Conservation (phyloP, 2,888 invertebrate genomes). For the Leptopterna dolabrata region DNA sequence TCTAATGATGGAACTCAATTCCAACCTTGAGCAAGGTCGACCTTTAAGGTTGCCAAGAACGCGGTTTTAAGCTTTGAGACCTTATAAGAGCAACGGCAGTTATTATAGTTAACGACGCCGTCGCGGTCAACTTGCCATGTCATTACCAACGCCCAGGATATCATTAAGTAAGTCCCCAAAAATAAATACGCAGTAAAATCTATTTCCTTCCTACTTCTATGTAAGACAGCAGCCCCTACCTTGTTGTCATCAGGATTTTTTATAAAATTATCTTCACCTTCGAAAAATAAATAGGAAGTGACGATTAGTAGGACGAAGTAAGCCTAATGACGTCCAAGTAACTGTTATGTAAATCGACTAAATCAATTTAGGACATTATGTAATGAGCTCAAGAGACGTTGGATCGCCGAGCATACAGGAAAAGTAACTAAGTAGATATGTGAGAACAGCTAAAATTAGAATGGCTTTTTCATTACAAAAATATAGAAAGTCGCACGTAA, state of each 20-base stretch:
- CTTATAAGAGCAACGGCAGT: neutral
- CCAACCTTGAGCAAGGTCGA: neutral
- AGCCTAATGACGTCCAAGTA: too few species aligned
- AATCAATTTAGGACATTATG: too few species aligned
- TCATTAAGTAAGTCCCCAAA: neutral
- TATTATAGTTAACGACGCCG: neutral
- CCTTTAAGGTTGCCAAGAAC: neutral
- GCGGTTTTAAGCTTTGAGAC: neutral
- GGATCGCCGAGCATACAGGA: too few species aligned
- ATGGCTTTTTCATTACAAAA: too few species aligned
- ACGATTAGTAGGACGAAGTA: neutral
- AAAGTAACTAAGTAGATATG: too few species aligned
- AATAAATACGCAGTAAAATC: neutral
- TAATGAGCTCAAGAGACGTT: too few species aligned
- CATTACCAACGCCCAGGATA: neutral
- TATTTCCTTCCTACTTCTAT: neutral
- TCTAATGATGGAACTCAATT: too few species aligned
- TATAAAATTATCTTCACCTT: neutral
- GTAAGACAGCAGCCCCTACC: neutral
- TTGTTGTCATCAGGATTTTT: neutral
- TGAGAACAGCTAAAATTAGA: too few species aligned
- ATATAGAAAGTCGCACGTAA: too few species aligned
- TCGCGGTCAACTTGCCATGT: neutral
- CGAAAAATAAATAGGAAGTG: neutral
- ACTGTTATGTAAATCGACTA: too few species aligned